phyloP scores from a whole-genome alignment of 2,888 invertebrate genomes.

The Pantelozetes paolii region DNA sequence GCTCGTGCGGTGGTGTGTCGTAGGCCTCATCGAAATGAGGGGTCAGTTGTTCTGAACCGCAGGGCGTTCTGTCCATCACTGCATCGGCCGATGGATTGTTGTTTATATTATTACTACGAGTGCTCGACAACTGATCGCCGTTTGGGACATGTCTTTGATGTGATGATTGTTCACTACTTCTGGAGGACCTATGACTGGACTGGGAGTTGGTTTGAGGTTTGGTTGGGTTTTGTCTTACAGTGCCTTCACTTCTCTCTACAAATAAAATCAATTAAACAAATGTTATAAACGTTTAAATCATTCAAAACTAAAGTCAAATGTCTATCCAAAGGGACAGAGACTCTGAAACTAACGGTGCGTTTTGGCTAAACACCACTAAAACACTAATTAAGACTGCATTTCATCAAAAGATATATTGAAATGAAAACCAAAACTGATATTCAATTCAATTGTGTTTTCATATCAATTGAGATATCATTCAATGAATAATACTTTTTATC shows the following conservation, averaged over 20 bases:
- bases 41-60: neutral
- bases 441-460: too few species aligned
- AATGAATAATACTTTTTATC: too few species aligned
- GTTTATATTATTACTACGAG: neutral
- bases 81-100: neutral
- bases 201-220: neutral
- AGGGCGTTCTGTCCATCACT: neutral
- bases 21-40: constrained; percentile 13
- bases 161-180: neutral
- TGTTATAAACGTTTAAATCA: too few species aligned
- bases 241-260: neutral
- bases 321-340: too few species aligned
- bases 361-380: too few species aligned
- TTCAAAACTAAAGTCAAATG: too few species aligned
- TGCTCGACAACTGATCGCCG: neutral
- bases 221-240: neutral
- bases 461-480: too few species aligned
- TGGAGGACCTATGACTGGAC: neutral
- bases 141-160: neutral
- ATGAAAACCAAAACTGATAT: too few species aligned
- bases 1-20: constrained; percentile 67
- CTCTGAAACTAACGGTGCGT: too few species aligned
- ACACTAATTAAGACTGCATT: too few species aligned
- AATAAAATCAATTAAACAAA: neutral
- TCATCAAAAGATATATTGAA: too few species aligned